Conservation (phyloP, 2,113 vertebrate genomes). For the Aviceda subcristata region DNA sequence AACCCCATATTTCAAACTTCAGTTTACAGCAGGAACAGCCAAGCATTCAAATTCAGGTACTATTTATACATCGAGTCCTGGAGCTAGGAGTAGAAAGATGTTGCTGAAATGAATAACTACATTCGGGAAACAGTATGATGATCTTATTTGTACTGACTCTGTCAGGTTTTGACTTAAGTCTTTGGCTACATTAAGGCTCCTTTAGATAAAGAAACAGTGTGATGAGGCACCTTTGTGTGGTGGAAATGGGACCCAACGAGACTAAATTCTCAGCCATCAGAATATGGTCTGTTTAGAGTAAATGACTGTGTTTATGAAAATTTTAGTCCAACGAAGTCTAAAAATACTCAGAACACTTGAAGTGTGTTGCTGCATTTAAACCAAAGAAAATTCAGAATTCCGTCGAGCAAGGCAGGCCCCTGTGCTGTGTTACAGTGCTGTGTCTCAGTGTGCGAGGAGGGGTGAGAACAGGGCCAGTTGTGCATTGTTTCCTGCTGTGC, state of each 20-base stretch:
- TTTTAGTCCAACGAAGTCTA: neutral
- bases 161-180: neutral
- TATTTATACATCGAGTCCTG: neutral
- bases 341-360: neutral
- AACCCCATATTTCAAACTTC: neutral
- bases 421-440: neutral
- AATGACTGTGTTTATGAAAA: neutral
- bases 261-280: neutral
- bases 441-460: accelerated
- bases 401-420: neutral
- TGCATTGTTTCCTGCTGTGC: neutral
- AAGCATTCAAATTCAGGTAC: neutral
- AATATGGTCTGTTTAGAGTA: neutral
- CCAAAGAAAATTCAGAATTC: neutral
- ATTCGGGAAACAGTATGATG: neutral
- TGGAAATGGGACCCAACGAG: neutral
- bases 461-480: neutral
- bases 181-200: neutral
- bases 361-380: neutral
- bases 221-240: neutral
- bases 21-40: neutral
- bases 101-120: neutral
- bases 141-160: neutral
- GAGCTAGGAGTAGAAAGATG: neutral
- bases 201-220: neutral